phyloP scores from a whole-genome alignment of 1,140 invertebrate species.

The Pollicipes pollicipes region DNA sequence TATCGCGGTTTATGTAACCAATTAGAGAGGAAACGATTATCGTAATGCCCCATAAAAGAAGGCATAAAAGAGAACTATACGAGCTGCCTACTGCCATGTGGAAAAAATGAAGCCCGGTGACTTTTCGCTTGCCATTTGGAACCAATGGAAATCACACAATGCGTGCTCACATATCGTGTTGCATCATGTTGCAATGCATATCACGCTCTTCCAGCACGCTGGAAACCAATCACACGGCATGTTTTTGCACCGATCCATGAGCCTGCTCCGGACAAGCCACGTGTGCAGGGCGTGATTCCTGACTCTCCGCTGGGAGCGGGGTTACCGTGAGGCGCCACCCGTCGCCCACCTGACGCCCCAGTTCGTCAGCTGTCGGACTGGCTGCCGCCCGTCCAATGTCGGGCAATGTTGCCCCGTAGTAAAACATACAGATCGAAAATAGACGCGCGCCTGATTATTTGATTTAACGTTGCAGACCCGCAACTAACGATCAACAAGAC shows the following conservation, averaged over 20 bases:
- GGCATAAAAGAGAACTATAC: conserved; percentile 2
- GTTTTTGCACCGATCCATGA: too few relatives aligned
- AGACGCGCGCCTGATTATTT: background rate
- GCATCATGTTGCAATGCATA: too few relatives aligned
- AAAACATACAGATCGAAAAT: background rate
- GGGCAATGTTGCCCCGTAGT: background rate
- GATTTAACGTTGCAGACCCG: background rate
- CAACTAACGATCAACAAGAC: conserved; percentile 1
- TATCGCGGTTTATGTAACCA: background rate
- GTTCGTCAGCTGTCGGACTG: background rate
- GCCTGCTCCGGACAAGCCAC: too few relatives aligned
- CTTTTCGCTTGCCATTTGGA: background rate
- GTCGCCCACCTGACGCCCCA: background rate
- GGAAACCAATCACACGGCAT: too few relatives aligned
- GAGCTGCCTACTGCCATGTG: background rate
- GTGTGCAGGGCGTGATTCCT: too few relatives aligned
- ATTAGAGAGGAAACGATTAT: conserved; percentile 2
- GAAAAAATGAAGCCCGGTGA: background rate
- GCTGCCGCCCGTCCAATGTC: background rate
- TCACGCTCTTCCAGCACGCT: too few relatives aligned
- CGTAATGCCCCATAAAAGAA: background rate
- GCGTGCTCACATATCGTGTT: too few relatives aligned
- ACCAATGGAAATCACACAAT: too few relatives aligned
- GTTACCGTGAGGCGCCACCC: too few relatives aligned
- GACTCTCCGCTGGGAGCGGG: too few relatives aligned